Percentiles rank a stretch among this genome's conserved stretches.
These are phyloP conservation scores for Hydra vulgaris DNA, from an alignment of 30 jellyfish, hydroid and myxozoan genomes.

Conservation along the genomic window DNA sequence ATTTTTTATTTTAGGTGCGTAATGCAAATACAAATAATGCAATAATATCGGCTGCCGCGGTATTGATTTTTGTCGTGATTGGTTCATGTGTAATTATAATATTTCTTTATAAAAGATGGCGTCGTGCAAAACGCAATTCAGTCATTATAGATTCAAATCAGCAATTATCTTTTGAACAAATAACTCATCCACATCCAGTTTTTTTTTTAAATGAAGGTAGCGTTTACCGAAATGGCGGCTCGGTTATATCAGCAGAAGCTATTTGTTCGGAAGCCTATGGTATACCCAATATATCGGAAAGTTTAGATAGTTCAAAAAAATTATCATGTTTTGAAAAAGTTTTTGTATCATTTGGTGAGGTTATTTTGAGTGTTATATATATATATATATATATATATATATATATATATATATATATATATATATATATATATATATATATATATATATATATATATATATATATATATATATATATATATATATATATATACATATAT, in stretches of 20 bases:
- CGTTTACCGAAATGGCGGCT: not conserved
- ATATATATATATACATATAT: no score
- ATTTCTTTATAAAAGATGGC: not conserved
- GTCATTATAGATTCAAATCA: not conserved
- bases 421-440: no score
- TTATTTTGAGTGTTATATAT: no score
- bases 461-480: no score
- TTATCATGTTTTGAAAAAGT: not conserved
- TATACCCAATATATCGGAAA: not conserved
- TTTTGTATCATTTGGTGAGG: not conserved
- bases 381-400: no score
- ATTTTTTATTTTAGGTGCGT: not conserved
- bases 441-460: no score
- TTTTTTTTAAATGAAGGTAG: not conserved
- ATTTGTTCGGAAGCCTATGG: not conserved
- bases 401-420: no score
- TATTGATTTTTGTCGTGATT: not conserved
- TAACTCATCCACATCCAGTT: not conserved
- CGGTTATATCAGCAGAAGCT: not conserved
- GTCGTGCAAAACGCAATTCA: not conserved
- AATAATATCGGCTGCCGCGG: not conserved
- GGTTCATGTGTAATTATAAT: not conserved
- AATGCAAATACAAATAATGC: not conserved
- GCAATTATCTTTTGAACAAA: not conserved
- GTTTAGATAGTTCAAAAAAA: not conserved